These are phyloP conservation scores for Caenorhabditis tropicalis DNA, from an alignment of 1,140 invertebrate genomes.

Conservation along the genomic window DNA sequence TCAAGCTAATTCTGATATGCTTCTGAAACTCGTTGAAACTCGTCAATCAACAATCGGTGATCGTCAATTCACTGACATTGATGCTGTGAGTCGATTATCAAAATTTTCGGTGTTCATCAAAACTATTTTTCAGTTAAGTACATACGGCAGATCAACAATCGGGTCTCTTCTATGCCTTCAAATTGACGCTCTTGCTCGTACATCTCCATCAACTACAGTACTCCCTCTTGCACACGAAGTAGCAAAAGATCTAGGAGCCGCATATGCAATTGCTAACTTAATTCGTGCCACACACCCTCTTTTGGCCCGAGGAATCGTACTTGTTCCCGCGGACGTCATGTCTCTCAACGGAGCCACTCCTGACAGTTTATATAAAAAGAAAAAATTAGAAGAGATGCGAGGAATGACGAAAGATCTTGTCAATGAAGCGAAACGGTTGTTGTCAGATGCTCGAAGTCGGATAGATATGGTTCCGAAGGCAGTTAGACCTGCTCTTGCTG, in stretches of 20 bases:
- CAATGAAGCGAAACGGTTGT: neutral
- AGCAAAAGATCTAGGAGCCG: constrained; percentile 42
- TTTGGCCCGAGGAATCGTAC: constrained; percentile 54
- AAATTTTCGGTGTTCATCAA: neutral
- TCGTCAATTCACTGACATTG: constrained; percentile 47
- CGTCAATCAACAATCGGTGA: constrained; percentile 57
- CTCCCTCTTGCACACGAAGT: neutral
- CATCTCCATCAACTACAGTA: constrained; percentile 1
- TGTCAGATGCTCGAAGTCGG: neutral
- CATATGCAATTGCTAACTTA: constrained; percentile 45
- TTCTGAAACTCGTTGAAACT: constrained; percentile 54
- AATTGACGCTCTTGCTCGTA: constrained; percentile 41
- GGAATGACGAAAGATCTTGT: constrained; percentile 27
- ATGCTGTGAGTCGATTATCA: constrained; percentile 22
- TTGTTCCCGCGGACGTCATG: constrained; percentile 54
- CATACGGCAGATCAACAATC: constrained; percentile 30
- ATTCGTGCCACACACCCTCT: constrained; percentile 55
- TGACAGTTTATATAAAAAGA: constrained; percentile 52
- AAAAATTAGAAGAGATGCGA: constrained; percentile 12
- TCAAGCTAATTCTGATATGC: neutral
- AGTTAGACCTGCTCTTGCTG: constrained; percentile 11
- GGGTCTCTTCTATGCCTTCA: constrained; percentile 44
- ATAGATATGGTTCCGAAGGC: neutral
- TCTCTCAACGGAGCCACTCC: constrained; percentile 47
- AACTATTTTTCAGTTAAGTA: constrained; percentile 29